These are phyloP conservation scores for Epizoanthus stellaris DNA, from an alignment of 92 coral and sea anemone species.

Conservation along the genomic window DNA sequence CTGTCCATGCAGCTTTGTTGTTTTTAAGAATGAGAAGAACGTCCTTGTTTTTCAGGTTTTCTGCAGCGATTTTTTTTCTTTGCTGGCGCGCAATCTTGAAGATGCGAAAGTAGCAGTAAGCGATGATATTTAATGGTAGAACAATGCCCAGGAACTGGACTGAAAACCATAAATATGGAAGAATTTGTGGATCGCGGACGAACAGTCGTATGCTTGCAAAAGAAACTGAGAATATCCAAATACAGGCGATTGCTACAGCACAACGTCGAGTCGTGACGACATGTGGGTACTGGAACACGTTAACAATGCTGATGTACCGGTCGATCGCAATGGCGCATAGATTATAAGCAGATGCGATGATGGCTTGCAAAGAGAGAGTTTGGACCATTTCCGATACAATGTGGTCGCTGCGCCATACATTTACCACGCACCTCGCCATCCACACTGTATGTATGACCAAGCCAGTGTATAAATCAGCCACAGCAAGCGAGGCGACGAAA, in stretches of 20 bases:
- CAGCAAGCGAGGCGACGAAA: constrained; percentile 63
- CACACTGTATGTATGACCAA: constrained; percentile 51
- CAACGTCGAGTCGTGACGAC: constrained; percentile 44
- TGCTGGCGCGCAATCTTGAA: constrained; percentile 54
- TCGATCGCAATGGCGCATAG: constrained; percentile 61
- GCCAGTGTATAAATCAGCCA: constrained; percentile 62
- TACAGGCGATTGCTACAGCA: constrained; percentile 15
- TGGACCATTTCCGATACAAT: constrained; percentile 35
- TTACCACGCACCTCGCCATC: constrained; percentile 31
- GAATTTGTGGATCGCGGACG: constrained; percentile 30
- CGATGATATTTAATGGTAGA: constrained; percentile 50
- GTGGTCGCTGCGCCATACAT: constrained; percentile 40
- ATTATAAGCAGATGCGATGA: constrained; percentile 61
- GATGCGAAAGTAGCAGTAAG: constrained; percentile 60
- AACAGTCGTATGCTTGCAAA: constrained; percentile 57
- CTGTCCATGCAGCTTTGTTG: constrained; percentile 55
- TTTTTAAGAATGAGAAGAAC: constrained; percentile 21
- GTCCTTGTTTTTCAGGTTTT: constrained; percentile 12
- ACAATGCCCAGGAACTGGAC: constrained; percentile 52
- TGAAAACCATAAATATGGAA: constrained; percentile 58
- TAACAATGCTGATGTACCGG: constrained; percentile 60
- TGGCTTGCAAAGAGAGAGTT: constrained; percentile 56
- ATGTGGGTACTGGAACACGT: constrained; percentile 43
- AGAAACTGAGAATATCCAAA: constrained; percentile 55
- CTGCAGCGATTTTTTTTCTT: constrained; percentile 45